A percentile compares a stretch with the other conserved stretches of the same genome.
Evolutionary conservation across 2,888 invertebrate genomes (phyloP).

Genomic region (Sepiola atlantica): DNA sequence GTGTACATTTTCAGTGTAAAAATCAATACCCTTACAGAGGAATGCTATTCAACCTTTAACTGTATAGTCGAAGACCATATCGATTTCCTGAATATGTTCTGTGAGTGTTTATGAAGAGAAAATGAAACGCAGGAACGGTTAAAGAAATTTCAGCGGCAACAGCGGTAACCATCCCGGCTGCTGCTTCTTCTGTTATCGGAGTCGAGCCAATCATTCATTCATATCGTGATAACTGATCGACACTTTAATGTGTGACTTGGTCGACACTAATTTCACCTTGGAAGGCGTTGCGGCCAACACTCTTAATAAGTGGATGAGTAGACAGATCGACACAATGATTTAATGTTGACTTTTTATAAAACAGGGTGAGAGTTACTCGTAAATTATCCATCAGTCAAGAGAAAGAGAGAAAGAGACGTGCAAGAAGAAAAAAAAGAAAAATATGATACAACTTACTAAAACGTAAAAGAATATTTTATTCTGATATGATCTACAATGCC

Average conservation of each 20-base stretch:
- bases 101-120: background rate
- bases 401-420: no score
- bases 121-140: background rate
- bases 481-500: no score
- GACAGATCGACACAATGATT: conserved; percentile 38
- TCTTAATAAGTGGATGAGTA: background rate
- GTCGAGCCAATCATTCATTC: background rate
- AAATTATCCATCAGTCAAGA: no score
- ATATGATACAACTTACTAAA: no score
- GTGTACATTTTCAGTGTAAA: no score
- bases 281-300: background rate
- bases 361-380: no score
- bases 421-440: no score
- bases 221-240: background rate
- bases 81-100: background rate
- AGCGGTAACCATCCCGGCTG: background rate
- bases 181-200: background rate
- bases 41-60: background rate
- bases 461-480: no score
- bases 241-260: background rate
- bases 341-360: background rate
- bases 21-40: no score
- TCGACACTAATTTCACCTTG: background rate
- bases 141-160: background rate
- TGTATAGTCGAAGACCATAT: background rate